Percentiles rank a stretch among this genome's conserved stretches.
phyloP scores from a whole-genome alignment of 1,140 invertebrate species.

The Brachystomella parvula region DNA sequence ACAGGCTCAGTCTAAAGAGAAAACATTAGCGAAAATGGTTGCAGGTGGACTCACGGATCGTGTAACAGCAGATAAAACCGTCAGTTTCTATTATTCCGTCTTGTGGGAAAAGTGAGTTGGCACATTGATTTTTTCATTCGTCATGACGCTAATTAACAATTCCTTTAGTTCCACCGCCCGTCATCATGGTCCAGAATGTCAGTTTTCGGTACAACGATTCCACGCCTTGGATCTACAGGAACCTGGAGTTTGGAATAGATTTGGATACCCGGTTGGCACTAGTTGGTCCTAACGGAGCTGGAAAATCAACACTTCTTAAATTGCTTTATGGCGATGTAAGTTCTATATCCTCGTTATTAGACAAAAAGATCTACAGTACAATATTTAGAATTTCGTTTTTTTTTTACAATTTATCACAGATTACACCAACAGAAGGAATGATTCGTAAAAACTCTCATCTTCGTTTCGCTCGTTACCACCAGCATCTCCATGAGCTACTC shows the following conservation, averaged over 20 bases:
- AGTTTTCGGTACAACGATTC: constrained; percentile 86
- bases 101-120: constrained; percentile 66
- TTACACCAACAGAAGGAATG: constrained; percentile 90
- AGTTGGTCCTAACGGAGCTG: constrained; percentile 99
- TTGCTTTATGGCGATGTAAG: constrained; percentile 77
- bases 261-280: constrained; percentile 92
- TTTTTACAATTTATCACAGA: constrained; percentile 47
- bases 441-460: constrained; percentile 96
- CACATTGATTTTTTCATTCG: neutral
- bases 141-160: constrained; percentile 2
- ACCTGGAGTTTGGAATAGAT: constrained; percentile 98
- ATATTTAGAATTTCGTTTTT: neutral
- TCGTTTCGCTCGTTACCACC: constrained; percentile 94
- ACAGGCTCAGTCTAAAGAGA: constrained; percentile 98
- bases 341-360: neutral
- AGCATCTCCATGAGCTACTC: constrained; percentile 93
- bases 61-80: constrained; percentile 77
- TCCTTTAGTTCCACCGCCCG: constrained; percentile 18
- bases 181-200: constrained; percentile 63
- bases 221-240: constrained; percentile 88
- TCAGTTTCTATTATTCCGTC: constrained; percentile 95
- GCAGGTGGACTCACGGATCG: constrained; percentile 93
- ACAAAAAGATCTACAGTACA: neutral
- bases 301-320: constrained; percentile 95
- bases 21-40: constrained; percentile 98